Base-by-base conservation (phyloP, 1,140 invertebrate species). In the Drosophila arizonae region DNA sequence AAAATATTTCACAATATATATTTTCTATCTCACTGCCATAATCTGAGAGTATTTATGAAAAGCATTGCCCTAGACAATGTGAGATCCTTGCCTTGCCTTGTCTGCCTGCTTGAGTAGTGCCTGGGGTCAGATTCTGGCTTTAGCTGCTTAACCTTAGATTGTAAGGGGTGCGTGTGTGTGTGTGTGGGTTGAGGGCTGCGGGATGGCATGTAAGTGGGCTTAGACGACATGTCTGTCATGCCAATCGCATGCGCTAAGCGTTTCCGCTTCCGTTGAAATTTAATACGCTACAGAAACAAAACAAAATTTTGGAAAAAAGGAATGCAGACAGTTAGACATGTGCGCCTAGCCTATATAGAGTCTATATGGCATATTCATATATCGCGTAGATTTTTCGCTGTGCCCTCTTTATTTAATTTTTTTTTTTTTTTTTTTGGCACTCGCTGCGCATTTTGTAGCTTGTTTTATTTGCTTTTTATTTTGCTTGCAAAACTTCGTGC, bases 241-340 rank as follows among this genome's bases (percentile, higher is more conserved):
- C 17, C 51, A 67, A 72, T 46, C 56, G 17, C 17, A 50, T 15
- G 6, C 28, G 51, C 39, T 68, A 61, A 62, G 43, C 64, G n/a
- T 55, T 69, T 73, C 71, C 71, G 71, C 56, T 73, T 73, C 65
- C 71, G 65, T 26, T 73, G 71, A 62, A 73, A 73, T 56, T 33
- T 33, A 73, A 73, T 69, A 73, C 57, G 43, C 51, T 13, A 13
- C 36, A 39, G 36, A 39, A 39, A 39, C 6, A 8, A 33, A 33
- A 10, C 6, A 8, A 33, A 33, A 33, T 9, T 30, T 30, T 30
- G 8, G 6, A 9, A 33, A 33, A 33, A 33, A 33, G 10, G 2
- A 57, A 36, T 39, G 46, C 30, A 48, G 10, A 11, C 50, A 8
- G 36, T 5, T 30, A 28, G 46, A 50, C 63, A 61, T 46, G 46